Evolutionary conservation across 2,888 invertebrate species (phyloP).

Genomic region (Drosophila kanekoi): DNA sequence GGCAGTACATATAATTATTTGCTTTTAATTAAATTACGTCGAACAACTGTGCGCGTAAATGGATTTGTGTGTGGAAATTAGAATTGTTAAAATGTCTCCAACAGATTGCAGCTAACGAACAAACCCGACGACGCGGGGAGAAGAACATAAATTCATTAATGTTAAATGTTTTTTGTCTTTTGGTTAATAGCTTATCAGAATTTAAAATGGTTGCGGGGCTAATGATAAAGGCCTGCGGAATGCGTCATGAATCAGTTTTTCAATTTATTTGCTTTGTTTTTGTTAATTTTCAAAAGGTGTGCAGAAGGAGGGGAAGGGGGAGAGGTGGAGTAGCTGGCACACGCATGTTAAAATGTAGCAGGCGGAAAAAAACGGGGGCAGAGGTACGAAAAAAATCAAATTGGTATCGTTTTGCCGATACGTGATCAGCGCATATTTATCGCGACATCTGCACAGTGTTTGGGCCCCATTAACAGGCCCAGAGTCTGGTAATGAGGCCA

Average conservation of each 20-base stretch:
- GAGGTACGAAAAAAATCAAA: constrained; percentile 25
- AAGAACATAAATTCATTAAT: constrained; percentile 72
- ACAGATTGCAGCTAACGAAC: constrained; percentile 33
- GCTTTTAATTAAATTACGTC: constrained; percentile 72
- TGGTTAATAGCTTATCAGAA: constrained; percentile 51
- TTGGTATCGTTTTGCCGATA: constrained; percentile 54
- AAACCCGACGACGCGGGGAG: neutral
- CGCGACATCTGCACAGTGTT: constrained; percentile 66
- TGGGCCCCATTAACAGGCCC: constrained; percentile 59
- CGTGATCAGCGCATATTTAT: constrained; percentile 80
- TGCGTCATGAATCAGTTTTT: constrained; percentile 47
- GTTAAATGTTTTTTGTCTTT: constrained; percentile 16
- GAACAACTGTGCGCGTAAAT: constrained; percentile 45
- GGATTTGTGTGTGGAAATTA: constrained; percentile 68
- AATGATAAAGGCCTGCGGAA: constrained; percentile 63
- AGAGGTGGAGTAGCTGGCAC: neutral
- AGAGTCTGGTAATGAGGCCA: constrained; percentile 71
- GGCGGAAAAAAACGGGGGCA: constrained; percentile 12
- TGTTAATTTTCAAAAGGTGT: constrained; percentile 18
- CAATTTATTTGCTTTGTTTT: constrained; percentile 13
- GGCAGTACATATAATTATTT: constrained; percentile 59
- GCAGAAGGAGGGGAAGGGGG: neutral
- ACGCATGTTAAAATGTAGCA: constrained; percentile 51
- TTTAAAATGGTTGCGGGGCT: constrained; percentile 35
- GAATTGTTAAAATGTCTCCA: constrained; percentile 72